Conservation (phyloP, 2,888 invertebrate species). For the Cantharis rufa region DNA sequence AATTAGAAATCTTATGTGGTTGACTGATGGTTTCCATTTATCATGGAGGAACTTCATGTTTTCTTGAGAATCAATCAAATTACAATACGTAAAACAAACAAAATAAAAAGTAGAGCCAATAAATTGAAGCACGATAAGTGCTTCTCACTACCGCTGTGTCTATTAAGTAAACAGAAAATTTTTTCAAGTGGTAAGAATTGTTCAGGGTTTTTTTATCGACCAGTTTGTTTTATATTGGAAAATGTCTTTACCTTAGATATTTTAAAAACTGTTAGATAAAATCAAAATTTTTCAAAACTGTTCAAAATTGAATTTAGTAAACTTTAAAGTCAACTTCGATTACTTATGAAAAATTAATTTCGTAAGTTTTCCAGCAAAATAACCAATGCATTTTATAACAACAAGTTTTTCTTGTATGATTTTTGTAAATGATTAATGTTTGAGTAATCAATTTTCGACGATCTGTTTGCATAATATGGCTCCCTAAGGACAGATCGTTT, state of each 20-base stretch:
- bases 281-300: too few relatives aligned
- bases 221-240: background rate
- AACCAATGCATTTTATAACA: background rate
- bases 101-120: background rate
- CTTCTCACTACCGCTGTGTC: background rate
- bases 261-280: background rate
- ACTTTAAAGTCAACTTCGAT: too few relatives aligned
- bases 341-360: background rate
- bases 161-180: background rate
- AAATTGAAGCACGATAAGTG: background rate
- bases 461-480: slow-evolving; percentile 14
- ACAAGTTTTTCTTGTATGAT: background rate
- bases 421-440: slow-evolving; percentile 17
- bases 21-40: background rate
- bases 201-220: background rate
- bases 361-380: background rate
- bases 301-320: too few relatives aligned
- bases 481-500: slow-evolving; percentile 9
- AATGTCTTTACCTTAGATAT: background rate
- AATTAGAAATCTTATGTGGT: background rate
- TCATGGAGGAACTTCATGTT: background rate
- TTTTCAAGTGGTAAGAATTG: background rate
- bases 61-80: background rate
- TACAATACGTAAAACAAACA: background rate
- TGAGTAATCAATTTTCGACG: slow-evolving; percentile 17